Base-by-base conservation (phyloP, 2,113 vertebrate genomes). In the Caloenas nicobarica region DNA sequence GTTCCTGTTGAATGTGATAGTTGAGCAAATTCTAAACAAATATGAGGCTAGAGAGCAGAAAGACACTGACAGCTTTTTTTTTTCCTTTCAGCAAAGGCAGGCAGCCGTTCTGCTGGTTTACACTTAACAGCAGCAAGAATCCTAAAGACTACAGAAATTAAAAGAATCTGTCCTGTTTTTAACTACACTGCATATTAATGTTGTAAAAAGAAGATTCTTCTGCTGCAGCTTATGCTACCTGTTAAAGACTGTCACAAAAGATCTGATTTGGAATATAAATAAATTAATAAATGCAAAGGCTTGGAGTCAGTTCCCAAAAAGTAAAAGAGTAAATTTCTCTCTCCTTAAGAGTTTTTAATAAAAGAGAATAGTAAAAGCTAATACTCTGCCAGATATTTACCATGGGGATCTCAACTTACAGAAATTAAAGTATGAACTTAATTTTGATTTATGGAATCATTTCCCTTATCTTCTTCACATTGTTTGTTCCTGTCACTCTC, bases 401-500 rank as follows among this genome's bases (percentile, higher is more conserved):
- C 53, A 68, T 61, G 16, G 74, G 73, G 77, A 94, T 71, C 50
- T 93, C 82, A 69, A 48, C 93, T 96, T 82, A 91, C 1, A 29
- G 80, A 97, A 96, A 95, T 36, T 91, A 65, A 96, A 95, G 77
- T 78, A 96, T 42, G 66, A 97, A 93, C 40, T 95, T 96, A 94
- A 96, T 97, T 98, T 95, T 54, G 91, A 96, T 97, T 95, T 97
- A 94, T 92, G 56, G 33, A 38, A 94, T 71, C 11, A n/a, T 89
- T 92, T 29, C 15, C 22, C 31, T 54, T 68, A 66, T 69, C 69
- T 78, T 77, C 42, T 73, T 71, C 51, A 61, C 38, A 48, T 71
- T 82, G 36, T 81, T 96, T 95, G 73, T 80, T 92, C 71, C 56
- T 9, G 19, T 60, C 64, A 72, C 48, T 94, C 54, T 58, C 57